Percentiles rank a stretch among this genome's conserved stretches.
Evolutionary conservation across 2,797 vertebrate genomes (phyloP).

Genomic region (Ctenopoma kingsleyae): DNA sequence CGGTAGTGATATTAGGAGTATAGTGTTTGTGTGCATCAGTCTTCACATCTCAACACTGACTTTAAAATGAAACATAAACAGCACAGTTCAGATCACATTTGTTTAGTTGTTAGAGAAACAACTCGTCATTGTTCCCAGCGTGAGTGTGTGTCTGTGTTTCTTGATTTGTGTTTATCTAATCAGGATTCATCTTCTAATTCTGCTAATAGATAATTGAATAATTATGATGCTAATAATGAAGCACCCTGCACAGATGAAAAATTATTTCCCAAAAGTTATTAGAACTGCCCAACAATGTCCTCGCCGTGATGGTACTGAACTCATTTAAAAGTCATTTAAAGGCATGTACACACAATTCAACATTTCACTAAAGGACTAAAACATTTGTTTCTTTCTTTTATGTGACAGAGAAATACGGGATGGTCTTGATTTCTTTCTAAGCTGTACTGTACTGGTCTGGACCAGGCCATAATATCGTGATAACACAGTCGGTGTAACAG

Average conservation of each 20-base stretch:
- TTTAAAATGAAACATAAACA: not conserved
- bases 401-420: slow-evolving; percentile 28
- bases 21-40: slow-evolving; percentile 8
- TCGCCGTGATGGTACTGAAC: too few relatives aligned
- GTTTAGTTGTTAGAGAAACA: not conserved
- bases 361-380: too few relatives aligned
- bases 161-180: slow-evolving; percentile 36
- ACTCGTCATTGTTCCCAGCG: not conserved
- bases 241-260: slow-evolving; percentile 1
- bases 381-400: too few relatives aligned
- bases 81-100: not conserved
- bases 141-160: not conserved
- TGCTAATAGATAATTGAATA: slow-evolving; percentile 35
- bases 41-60: not conserved
- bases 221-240: not conserved
- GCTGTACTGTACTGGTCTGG: slow-evolving; percentile 38
- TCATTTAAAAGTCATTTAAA: too few relatives aligned
- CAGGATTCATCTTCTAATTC: slow-evolving; percentile 31
- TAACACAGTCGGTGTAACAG: slow-evolving; percentile 50
- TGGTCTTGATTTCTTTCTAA: slow-evolving; percentile 46
- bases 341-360: too few relatives aligned
- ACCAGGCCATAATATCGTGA: slow-evolving; percentile 39
- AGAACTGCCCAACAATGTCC: not conserved
- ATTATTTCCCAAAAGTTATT: slow-evolving; percentile 1
- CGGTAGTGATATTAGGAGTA: slow-evolving; percentile 2